These are phyloP conservation scores for Cherax quadricarinatus DNA, from an alignment of 1,140 invertebrate genomes.

Conservation along the genomic window DNA sequence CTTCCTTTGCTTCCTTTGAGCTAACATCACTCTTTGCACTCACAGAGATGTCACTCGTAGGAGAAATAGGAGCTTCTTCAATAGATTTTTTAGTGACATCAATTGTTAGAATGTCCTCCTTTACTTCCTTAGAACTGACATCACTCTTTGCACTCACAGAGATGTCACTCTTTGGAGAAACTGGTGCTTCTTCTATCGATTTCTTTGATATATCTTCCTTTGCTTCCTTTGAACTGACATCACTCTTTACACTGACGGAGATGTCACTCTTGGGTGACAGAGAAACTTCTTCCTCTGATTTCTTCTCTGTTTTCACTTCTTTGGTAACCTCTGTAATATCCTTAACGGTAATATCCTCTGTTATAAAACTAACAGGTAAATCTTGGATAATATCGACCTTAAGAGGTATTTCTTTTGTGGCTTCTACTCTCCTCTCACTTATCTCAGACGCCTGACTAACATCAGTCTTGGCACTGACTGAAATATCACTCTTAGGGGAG, in stretches of 20 bases:
- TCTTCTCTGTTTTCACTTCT: slow-evolving; percentile 74
- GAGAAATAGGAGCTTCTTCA: slow-evolving; percentile 53
- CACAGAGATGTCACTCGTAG: slow-evolving; percentile 64
- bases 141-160: slow-evolving; percentile 32
- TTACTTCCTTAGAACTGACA: not conserved
- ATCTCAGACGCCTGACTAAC: not conserved
- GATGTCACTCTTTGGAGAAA: slow-evolving; percentile 46
- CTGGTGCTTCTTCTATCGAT: slow-evolving; percentile 14
- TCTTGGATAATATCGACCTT: slow-evolving; percentile 29
- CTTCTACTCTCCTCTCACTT: no score
- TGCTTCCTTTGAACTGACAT: slow-evolving; percentile 42
- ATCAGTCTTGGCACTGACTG: slow-evolving; percentile 44
- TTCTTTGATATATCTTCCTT: not conserved
- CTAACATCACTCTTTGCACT: slow-evolving; percentile 74
- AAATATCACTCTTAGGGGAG: slow-evolving; percentile 36
- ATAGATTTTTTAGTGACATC: slow-evolving; percentile 38
- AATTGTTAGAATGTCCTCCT: slow-evolving; percentile 2
- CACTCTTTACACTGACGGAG: slow-evolving; percentile 33
- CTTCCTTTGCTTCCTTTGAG: slow-evolving; percentile 76
- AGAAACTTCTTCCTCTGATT: slow-evolving; percentile 2
- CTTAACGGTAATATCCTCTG: slow-evolving; percentile 21
- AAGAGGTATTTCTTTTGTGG: no score
- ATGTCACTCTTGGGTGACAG: slow-evolving; percentile 19
- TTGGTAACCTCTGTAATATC: slow-evolving; percentile 43
- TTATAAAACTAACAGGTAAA: slow-evolving; percentile 28